Evolutionary conservation across 92 coral and sea anemone species (phyloP).

Genomic region (Isaurus tuberculatus): DNA sequence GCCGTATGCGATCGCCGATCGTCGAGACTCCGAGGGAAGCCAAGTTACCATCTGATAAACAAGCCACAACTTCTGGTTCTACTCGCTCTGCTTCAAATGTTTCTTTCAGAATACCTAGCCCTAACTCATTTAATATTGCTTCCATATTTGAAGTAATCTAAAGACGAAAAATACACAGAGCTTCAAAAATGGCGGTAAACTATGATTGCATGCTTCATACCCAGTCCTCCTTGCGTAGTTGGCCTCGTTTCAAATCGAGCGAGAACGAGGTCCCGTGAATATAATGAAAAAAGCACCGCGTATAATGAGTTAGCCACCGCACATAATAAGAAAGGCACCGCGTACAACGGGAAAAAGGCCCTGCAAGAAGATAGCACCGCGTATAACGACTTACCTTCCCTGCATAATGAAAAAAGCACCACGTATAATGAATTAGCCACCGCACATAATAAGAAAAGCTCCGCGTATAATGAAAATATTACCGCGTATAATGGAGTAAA

Average conservation of each 20-base stretch:
- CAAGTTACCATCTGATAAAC: conserved; percentile 55
- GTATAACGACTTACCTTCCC: background rate
- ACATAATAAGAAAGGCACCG: no score
- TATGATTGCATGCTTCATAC: conserved; percentile 21
- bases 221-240: conserved; percentile 20
- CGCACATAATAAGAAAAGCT: no score
- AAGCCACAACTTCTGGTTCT: conserved; percentile 44
- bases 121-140: conserved; percentile 18
- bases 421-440: no score
- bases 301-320: no score
- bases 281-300: conserved; percentile 36
- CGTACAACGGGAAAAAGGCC: conserved; percentile 10
- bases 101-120: conserved; percentile 35
- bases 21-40: conserved; percentile 61
- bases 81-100: conserved; percentile 48
- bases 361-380: background rate
- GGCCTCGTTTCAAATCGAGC: conserved; percentile 36
- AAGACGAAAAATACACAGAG: background rate
- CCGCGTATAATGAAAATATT: background rate
- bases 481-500: background rate
- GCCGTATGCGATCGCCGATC: conserved; percentile 49
- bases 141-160: conserved; percentile 33
- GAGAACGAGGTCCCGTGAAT: conserved; percentile 38
- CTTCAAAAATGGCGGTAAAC: conserved; percentile 27
- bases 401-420: no score